A percentile compares a stretch with the other conserved stretches of the same genome.
Evolutionary conservation across 2,888 invertebrate genomes (phyloP).

Genomic region (Ormyrus pomaceus): DNA sequence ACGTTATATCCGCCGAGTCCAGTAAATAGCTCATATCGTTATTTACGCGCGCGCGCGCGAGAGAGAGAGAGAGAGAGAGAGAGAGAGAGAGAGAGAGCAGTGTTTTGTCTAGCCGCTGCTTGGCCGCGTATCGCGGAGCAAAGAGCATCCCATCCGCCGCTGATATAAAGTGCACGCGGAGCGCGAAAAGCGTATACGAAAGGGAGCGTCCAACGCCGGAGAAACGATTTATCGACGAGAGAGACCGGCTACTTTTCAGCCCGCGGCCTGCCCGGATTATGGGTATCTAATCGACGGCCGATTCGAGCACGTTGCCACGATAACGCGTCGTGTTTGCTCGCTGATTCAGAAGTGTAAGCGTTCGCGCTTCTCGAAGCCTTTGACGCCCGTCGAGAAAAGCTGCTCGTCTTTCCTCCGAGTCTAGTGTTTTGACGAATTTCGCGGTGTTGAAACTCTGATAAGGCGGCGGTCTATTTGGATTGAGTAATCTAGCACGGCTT

Average conservation of each 20-base stretch:
- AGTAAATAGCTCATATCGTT: too few relatives aligned
- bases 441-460: conserved; percentile 11
- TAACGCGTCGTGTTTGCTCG: conserved; percentile 3
- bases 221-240: too few relatives aligned
- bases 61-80: too few relatives aligned
- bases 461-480: not conserved
- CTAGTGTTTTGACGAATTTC: not conserved
- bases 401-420: not conserved
- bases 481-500: too few relatives aligned
- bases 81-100: not conserved
- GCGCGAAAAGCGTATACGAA: too few relatives aligned
- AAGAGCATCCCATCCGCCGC: not conserved
- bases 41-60: too few relatives aligned
- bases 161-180: not conserved
- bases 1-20: too few relatives aligned
- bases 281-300: conserved; percentile 39
- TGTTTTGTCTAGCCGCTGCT: not conserved
- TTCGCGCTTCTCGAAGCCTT: too few relatives aligned
- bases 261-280: conserved; percentile 7
- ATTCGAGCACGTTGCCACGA: conserved; percentile 35
- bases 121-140: not conserved
- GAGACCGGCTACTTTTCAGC: not conserved
- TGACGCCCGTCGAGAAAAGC: not conserved
- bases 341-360: not conserved
- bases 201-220: too few relatives aligned